phyloP scores from a whole-genome alignment of 2,888 invertebrate species.

The Ernsta delagoae region DNA sequence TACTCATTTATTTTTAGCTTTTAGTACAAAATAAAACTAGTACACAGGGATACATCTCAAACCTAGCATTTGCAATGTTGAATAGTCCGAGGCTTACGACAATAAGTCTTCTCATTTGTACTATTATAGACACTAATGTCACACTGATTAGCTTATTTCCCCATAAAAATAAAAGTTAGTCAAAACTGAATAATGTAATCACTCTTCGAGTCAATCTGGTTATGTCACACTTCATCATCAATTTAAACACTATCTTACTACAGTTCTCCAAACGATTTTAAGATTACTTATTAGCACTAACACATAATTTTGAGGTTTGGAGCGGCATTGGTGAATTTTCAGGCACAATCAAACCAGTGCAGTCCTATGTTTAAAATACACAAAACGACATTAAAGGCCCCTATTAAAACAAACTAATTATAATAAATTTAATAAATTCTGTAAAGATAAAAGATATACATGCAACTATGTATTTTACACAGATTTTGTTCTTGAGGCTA shows the following conservation, averaged over 20 bases:
- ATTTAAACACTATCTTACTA: conserved; percentile 67
- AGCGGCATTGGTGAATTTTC: conserved; percentile 82
- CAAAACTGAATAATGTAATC: conserved; percentile 84
- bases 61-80: conserved; percentile 85
- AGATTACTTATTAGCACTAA: conserved; percentile 64
- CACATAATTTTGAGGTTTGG: conserved; percentile 84
- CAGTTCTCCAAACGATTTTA: conserved; percentile 70
- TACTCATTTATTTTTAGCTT: conserved; percentile 85
- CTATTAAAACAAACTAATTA: neutral
- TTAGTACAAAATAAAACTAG: conserved; percentile 86
- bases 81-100: conserved; percentile 85
- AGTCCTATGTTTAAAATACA: conserved; percentile 79
- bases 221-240: conserved; percentile 64
- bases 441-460: neutral
- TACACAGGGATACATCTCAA: conserved; percentile 86
- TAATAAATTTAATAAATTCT: neutral
- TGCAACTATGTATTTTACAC: neutral
- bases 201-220: conserved; percentile 73
- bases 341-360: conserved; percentile 83
- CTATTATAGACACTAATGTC: conserved; percentile 85
- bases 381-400: conserved; percentile 49
- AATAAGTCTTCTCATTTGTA: conserved; percentile 86
- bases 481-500: neutral
- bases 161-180: conserved; percentile 74
- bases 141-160: conserved; percentile 81